phyloP scores from a whole-genome alignment of 35 echinoderm and acorn worm genomes.

The Lytechinus pictus region DNA sequence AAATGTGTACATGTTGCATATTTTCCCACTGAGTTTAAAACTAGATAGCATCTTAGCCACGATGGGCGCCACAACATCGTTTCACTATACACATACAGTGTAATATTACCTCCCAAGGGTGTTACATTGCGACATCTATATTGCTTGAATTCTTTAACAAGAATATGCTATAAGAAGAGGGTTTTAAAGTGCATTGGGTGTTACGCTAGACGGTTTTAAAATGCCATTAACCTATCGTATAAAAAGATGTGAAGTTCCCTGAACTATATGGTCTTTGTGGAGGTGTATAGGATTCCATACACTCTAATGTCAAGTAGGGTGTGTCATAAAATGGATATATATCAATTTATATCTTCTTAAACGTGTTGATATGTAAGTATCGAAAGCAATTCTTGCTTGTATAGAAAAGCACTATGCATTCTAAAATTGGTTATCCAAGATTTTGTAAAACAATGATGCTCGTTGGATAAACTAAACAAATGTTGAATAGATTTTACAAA shows the following conservation, averaged over 20 bases:
- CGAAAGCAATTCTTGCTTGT: no score
- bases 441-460: no score
- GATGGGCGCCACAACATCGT: background rate
- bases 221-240: background rate
- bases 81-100: background rate
- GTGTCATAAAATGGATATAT: background rate
- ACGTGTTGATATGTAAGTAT: no score
- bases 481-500: no score
- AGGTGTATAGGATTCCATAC: slow-evolving; percentile 10
- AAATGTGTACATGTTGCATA: background rate
- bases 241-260: slow-evolving; percentile 9
- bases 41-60: background rate
- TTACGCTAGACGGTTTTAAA: background rate
- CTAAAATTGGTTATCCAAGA: no score
- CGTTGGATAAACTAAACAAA: no score
- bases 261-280: slow-evolving; percentile 22
- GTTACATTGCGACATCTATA: slow-evolving; percentile 2
- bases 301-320: background rate
- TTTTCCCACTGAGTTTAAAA: background rate
- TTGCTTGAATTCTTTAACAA: background rate
- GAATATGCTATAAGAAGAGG: background rate
- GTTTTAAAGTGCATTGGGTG: slow-evolving; percentile 10
- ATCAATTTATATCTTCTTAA: no score
- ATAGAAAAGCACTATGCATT: no score
- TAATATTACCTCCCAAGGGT: background rate